A percentile compares a stretch with the other conserved stretches of the same genome.
Evolutionary conservation across 2,888 invertebrate genomes (phyloP).

Genomic region (Branchellion lobata): DNA sequence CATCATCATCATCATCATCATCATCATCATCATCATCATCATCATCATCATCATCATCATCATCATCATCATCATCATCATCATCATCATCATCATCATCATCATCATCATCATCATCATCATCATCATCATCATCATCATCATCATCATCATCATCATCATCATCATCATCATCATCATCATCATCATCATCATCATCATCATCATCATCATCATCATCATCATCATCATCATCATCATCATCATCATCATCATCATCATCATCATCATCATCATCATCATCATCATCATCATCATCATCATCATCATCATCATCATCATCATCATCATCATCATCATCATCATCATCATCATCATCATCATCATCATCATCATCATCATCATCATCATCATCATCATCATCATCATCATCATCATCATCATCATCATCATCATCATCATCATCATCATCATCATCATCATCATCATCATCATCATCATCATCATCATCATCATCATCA

Average conservation of each 20-base stretch:
- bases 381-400: constrained; percentile 25
- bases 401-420: constrained; percentile 30
- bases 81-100: constrained; percentile 27
- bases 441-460: constrained; percentile 35
- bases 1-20: constrained; percentile 15
- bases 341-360: constrained; percentile 21
- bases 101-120: constrained; percentile 15
- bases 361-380: constrained; percentile 25
- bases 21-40: constrained; percentile 14
- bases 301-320: too few species aligned
- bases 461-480: constrained; percentile 32
- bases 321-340: constrained; percentile 19
- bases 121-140: constrained; percentile 30
- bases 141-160: neutral
- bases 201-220: constrained; percentile 18
- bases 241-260: constrained; percentile 22
- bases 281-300: too few species aligned
- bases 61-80: neutral
- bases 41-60: neutral
- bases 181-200: constrained; percentile 12
- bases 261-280: constrained; percentile 25
- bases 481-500: constrained; percentile 37
- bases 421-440: constrained; percentile 32
- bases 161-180: neutral
- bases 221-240: constrained; percentile 24